Conservation (phyloP, 2,888 invertebrate genomes). For the Clivina fossor region DNA sequence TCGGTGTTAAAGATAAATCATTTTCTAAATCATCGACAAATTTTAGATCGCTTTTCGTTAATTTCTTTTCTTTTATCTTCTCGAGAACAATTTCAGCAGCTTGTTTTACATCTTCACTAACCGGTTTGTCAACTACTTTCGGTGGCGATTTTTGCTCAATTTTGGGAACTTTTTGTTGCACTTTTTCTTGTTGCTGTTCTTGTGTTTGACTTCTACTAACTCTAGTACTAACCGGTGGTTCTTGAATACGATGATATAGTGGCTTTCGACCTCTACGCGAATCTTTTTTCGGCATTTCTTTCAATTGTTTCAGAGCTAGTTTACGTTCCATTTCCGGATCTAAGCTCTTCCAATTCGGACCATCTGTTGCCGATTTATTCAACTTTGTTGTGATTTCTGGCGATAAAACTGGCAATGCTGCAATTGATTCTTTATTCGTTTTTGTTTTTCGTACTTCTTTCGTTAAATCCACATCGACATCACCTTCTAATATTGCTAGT, state of each 20-base stretch:
- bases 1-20: slow-evolving; percentile 44
- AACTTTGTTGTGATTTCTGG: neutral
- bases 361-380: slow-evolving; percentile 27
- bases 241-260: too few species aligned
- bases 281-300: slow-evolving; percentile 52
- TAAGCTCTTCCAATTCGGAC: too few species aligned
- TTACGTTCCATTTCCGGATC: slow-evolving; percentile 54
- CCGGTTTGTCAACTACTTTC: slow-evolving; percentile 5
- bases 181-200: neutral
- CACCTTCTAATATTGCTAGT: slow-evolving; percentile 60
- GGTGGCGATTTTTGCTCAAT: too few species aligned
- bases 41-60: slow-evolving; percentile 18
- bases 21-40: neutral
- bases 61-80: slow-evolving; percentile 9
- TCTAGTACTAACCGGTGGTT: too few species aligned
- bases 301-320: slow-evolving; percentile 60
- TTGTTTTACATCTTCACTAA: slow-evolving; percentile 9
- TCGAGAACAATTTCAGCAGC: slow-evolving; percentile 3
- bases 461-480: slow-evolving; percentile 54
- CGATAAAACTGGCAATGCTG: neutral
- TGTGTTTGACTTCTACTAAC: too few species aligned
- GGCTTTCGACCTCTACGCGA: slow-evolving; percentile 1
- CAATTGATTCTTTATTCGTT: slow-evolving; percentile 20
- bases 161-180: too few species aligned
- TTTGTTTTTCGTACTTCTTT: slow-evolving; percentile 47